Conservation (phyloP, 2,113 vertebrate genomes). For the Lonchura striata region DNA sequence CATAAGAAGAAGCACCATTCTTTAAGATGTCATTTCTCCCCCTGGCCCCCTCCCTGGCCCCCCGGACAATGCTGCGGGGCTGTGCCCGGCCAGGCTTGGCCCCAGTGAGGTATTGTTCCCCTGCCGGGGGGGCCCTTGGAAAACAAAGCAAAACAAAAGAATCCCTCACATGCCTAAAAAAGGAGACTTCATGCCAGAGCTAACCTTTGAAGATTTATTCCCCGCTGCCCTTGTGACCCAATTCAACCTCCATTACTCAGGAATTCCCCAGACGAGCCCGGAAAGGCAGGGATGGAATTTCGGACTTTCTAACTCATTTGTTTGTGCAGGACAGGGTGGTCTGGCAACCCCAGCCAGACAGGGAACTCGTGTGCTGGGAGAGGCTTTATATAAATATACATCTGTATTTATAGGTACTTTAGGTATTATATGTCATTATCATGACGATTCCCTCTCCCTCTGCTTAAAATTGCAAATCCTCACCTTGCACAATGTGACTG, state of each 20-base stretch:
- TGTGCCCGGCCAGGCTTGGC: constrained; percentile 26
- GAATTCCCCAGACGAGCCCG: constrained; percentile 77
- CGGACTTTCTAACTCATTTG: constrained; percentile 82
- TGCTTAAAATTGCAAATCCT: constrained; percentile 68
- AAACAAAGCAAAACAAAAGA: constrained; percentile 69
- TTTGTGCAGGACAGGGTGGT: constrained; percentile 84
- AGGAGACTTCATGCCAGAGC: constrained; percentile 69
- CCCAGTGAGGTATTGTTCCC: constrained; percentile 46
- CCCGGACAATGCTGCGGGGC: constrained; percentile 4
- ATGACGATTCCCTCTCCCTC: constrained; percentile 13
- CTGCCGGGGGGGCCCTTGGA: not conserved
- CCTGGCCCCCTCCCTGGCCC: not conserved
- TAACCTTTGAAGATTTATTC: constrained; percentile 71
- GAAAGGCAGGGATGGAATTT: constrained; percentile 79
- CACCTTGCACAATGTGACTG: constrained; percentile 46
- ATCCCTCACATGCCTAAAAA: constrained; percentile 65
- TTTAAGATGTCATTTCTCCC: constrained; percentile 53
- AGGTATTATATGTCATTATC: constrained; percentile 11
- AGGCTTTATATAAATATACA: constrained; percentile 40
- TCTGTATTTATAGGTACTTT: constrained; percentile 31
- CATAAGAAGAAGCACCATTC: constrained; percentile 39
- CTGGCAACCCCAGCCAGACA: constrained; percentile 68
- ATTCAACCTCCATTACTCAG: constrained; percentile 83
- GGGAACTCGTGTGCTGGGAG: constrained; percentile 64
- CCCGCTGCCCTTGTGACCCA: constrained; percentile 73